phyloP scores from a whole-genome alignment of 2,888 invertebrate species.

The Hirtodrosophila histrioides region DNA sequence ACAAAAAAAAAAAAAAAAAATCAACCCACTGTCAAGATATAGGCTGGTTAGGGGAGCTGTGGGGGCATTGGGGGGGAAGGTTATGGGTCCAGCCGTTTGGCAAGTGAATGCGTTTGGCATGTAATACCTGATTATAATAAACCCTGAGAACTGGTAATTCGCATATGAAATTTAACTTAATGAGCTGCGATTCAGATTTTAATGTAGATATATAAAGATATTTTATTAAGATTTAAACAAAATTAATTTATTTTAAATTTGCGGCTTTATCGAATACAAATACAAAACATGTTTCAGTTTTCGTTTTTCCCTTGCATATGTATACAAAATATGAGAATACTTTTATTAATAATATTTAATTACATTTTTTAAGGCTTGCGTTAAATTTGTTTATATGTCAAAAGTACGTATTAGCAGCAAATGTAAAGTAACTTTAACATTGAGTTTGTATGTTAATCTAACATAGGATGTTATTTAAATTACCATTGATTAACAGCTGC shows the following conservation, averaged over 20 bases:
- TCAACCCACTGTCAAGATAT: constrained; percentile 17
- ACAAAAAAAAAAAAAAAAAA: constrained; percentile 28
- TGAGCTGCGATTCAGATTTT: constrained; percentile 9
- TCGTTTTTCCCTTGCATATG: too few relatives aligned
- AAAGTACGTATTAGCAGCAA: too few relatives aligned
- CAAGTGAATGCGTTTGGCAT: constrained; percentile 46
- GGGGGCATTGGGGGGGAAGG: constrained; percentile 14
- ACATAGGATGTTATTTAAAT: too few relatives aligned
- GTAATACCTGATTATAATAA: constrained; percentile 26
- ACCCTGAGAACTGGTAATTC: constrained; percentile 37
- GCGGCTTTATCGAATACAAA: too few relatives aligned
- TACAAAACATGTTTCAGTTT: too few relatives aligned
- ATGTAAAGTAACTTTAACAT: too few relatives aligned
- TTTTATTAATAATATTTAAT: too few relatives aligned
- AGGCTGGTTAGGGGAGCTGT: not conserved
- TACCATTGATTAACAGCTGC: too few relatives aligned
- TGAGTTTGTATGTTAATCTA: too few relatives aligned
- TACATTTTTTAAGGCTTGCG: too few relatives aligned
- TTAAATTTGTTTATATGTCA: too few relatives aligned
- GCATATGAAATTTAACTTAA: constrained; percentile 21
- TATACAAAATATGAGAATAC: too few relatives aligned
- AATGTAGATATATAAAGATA: constrained; percentile 5
- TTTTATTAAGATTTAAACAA: constrained; percentile 5
- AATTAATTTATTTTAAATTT: not conserved
- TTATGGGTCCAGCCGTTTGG: constrained; percentile 35